Base-by-base conservation (phyloP, 2,888 invertebrate species). In the Acanthopleura granulata region DNA sequence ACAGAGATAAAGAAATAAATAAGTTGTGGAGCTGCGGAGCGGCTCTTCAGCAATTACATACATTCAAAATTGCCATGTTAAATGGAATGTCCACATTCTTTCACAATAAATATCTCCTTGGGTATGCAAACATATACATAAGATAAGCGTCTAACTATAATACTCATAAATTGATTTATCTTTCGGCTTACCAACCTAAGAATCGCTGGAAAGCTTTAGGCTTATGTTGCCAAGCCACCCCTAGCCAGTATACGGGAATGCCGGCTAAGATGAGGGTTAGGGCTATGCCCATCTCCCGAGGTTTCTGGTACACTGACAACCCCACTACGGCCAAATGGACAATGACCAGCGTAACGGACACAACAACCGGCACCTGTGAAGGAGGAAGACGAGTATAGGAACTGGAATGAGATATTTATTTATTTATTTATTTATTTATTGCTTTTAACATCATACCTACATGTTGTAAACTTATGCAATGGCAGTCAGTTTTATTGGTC, bases 241-340 rank as follows among this genome's bases (percentile, higher is more conserved):
- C 94, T 0, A 93, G 86, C 84, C 93, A 94, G 90, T 96, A 97
- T 27, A 95, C 94, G 0, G 97, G 97, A 77, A 97, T 92, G 0
- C 97, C 97, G 30, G 94, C 93, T n/a, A 94, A 88, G 0, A 96
- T 95, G 85, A 97, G 96, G 49, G 94, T 86, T 1, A 94, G 91
- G n/a, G 96, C 97, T 89, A 94, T 94, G 9, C 94, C 93, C 49
- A 96, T 95, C 87, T 96, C 95, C 61, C 92, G 91, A 0, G 97
- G 96, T 81, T 95, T 94, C 84, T 94, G 95, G 84, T 94, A 93
- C 75, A 95, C 93, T 3, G 96, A 96, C 82, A 96, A 93, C 74
- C 96, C 91, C 12, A 97, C 93, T 66, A 97, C 92, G 83, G 96
- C 94, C n/a, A 94, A 90, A 87, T 95, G 95, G 73, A 96, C 92